Evolutionary conservation across 2,888 invertebrate genomes (phyloP), one percentile per base, ranked within the genome.

Genomic region (Exephanes ischioxanthus): DNA sequence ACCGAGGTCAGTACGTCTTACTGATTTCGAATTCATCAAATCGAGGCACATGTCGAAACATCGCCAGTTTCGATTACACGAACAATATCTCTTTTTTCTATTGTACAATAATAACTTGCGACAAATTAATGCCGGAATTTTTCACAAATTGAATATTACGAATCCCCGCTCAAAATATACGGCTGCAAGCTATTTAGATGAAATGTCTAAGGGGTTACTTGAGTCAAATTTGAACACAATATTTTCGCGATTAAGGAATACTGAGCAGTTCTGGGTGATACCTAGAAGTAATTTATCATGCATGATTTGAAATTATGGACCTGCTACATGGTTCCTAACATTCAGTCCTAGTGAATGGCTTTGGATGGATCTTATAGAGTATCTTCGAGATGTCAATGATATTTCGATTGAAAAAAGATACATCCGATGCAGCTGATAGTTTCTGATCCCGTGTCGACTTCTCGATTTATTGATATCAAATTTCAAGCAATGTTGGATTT

Each of bases 401-500:
- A 48, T 48, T 16, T 16, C 48, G 11, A 16, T 16, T 14, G 14
- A 11, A 11, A 48, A 14, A 48, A 48, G 2, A 37, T 37, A 7
- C 1, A 48, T 48, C 14, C 48, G 3, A 48, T 48, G 48, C 14
- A 48, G 14, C 3, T 11, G 48, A 11, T 48, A 14, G 48, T 48
- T 48, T 48, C 48, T 3, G 48, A 14, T 3, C 48, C 48, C 51
- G 37, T 7, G 7, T 37, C 37, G 7, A 37, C 37, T 37, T 7
- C 37, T 37, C 37, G 37, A 37, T 37, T 37, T 9, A 37, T 37
- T 37, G 37, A 37, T 1, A 37, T 7, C 9, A 37, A 37, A 37
- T 37, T 37, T 37, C 6, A 37, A 16, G 87, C 86, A 11, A 90
- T 91, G 87, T 53, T 92, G 22, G 90, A 90, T 45, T 91, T 92